A percentile compares a stretch with the other conserved stretches of the same genome.
Evolutionary conservation across 2,797 vertebrate genomes (phyloP).

Genomic region (Emys orbicularis): DNA sequence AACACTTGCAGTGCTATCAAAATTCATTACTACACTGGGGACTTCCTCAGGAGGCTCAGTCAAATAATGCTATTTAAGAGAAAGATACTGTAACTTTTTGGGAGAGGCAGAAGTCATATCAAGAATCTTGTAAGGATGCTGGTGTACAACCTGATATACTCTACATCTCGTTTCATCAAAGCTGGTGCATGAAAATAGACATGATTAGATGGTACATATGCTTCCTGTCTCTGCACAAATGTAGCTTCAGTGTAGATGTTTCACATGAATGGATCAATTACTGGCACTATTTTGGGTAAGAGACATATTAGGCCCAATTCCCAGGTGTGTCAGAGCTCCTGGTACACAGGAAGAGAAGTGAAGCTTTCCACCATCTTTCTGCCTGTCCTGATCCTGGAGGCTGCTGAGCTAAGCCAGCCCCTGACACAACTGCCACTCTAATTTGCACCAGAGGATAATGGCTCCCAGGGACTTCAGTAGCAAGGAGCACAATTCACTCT

Average conservation of each 20-base stretch:
- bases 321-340: not conserved
- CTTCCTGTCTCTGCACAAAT: not conserved
- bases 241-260: not conserved
- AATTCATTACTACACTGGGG: slow-evolving; percentile 12
- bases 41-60: slow-evolving; percentile 44
- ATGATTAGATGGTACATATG: not conserved
- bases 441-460: rapidly evolving
- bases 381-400: not conserved
- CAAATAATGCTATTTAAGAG: slow-evolving; percentile 17
- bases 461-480: rapidly evolving
- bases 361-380: rapidly evolving
- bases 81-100: not conserved
- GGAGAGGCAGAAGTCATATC: not conserved
- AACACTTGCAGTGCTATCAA: not conserved
- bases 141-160: not conserved
- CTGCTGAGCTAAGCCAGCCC: not conserved
- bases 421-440: not conserved
- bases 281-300: not conserved
- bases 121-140: not conserved
- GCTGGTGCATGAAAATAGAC: not conserved
- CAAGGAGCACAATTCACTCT: not conserved
- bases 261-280: not conserved
- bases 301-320: not conserved
- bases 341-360: not conserved
- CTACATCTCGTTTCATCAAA: not conserved